Evolutionary conservation across 2,797 vertebrate species (phyloP).

Genomic region (Lithobates sylvaticus): DNA sequence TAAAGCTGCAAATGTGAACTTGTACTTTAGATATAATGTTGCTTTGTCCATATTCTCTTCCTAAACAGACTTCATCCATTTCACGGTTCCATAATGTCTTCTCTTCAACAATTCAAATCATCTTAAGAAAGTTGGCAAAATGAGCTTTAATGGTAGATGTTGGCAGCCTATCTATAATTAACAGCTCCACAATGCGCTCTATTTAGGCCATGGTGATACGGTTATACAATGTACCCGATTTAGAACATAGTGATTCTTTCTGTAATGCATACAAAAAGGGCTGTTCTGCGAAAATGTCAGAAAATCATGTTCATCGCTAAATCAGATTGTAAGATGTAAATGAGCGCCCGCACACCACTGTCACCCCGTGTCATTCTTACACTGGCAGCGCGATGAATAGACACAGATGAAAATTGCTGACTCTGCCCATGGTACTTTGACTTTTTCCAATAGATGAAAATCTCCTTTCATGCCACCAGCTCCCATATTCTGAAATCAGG

Average conservation of each 20-base stretch:
- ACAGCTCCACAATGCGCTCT: not conserved
- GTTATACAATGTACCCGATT: not conserved
- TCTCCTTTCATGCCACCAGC: constrained; percentile 12
- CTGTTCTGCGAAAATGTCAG: constrained; percentile 16
- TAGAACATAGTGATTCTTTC: not conserved
- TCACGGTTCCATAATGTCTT: not conserved
- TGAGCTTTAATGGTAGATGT: not conserved
- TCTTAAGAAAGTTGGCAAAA: not conserved
- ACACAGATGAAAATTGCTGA: constrained; percentile 49
- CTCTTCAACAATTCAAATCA: not conserved
- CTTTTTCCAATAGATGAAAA: constrained; percentile 6
- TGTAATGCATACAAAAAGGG: not conserved
- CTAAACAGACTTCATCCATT: not conserved
- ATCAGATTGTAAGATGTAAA: constrained; percentile 24
- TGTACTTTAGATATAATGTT: not conserved
- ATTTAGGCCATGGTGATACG: constrained; percentile 1
- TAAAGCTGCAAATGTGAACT: too few species aligned
- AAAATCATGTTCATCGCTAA: constrained; percentile 12
- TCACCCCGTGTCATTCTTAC: constrained; percentile 32
- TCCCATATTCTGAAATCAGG: not conserved
- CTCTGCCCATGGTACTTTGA: not conserved
- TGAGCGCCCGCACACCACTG: constrained; percentile 27
- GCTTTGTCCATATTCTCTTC: not conserved
- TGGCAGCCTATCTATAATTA: not conserved
- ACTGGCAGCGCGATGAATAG: constrained; percentile 29